These are phyloP conservation scores for Styela plicata DNA, from an alignment of 23 tunicate species.

Conservation along the genomic window DNA sequence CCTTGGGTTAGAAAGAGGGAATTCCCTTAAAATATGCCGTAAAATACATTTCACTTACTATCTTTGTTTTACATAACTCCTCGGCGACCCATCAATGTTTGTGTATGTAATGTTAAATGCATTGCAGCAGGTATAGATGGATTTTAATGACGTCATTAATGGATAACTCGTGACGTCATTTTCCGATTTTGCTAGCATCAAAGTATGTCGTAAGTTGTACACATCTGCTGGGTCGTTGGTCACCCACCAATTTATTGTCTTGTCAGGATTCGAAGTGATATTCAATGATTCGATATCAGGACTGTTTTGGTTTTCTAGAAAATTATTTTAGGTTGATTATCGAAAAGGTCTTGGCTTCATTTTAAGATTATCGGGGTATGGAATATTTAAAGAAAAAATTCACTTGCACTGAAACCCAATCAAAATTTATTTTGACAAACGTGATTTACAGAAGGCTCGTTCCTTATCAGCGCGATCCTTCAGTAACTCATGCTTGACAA, in stretches of 20 bases:
- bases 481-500: too few species aligned
- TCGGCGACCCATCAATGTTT: not conserved
- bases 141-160: constrained; percentile 36
- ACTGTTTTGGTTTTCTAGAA: not conserved
- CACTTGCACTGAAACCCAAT: too few species aligned
- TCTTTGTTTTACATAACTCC: constrained; percentile 4
- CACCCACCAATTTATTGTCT: constrained; percentile 79
- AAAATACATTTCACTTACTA: constrained; percentile 8
- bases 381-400: too few species aligned
- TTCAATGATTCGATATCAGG: not conserved
- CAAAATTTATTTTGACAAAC: too few species aligned
- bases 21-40: not conserved
- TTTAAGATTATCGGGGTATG: too few species aligned
- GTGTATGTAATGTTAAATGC: constrained; percentile 28
- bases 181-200: constrained; percentile 8
- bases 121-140: constrained; percentile 71
- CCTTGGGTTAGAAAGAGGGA: too few species aligned
- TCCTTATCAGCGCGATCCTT: too few species aligned
- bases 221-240: constrained; percentile 41
- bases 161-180: constrained; percentile 2
- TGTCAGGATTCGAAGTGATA: constrained; percentile 9
- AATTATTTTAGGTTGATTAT: too few species aligned
- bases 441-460: too few species aligned
- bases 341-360: too few species aligned
- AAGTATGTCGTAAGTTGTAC: constrained; percentile 36